These are phyloP conservation scores for Callocephalon fimbriatum DNA, from an alignment of 2,113 vertebrate species.

Conservation along the genomic window DNA sequence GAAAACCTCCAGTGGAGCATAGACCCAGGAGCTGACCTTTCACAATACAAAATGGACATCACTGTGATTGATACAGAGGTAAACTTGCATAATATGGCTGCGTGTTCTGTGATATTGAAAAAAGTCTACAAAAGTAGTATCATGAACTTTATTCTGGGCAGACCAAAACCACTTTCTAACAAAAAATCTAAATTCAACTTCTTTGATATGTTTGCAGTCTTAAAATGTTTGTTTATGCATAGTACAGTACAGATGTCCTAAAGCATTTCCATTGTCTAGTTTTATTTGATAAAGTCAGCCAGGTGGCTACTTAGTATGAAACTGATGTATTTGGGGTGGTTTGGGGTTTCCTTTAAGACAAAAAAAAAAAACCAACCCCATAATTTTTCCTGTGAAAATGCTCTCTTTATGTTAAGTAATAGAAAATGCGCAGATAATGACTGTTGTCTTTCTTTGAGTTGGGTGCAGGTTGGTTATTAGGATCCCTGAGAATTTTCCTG, in stretches of 20 bases:
- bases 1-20: conserved; percentile 90
- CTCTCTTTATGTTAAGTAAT: neutral
- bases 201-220: neutral
- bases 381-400: neutral
- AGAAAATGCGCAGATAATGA: neutral
- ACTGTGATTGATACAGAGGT: conserved; percentile 81
- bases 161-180: neutral
- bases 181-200: neutral
- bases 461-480: neutral
- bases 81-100: neutral
- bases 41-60: conserved; percentile 83
- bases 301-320: neutral
- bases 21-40: conserved; percentile 88
- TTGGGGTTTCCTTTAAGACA: neutral
- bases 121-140: neutral
- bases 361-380: neutral
- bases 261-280: neutral
- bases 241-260: neutral
- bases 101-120: neutral
- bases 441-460: neutral
- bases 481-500: neutral
- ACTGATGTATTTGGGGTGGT: neutral
- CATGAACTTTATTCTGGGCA: neutral
- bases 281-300: neutral
- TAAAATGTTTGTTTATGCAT: neutral